Percentiles rank a stretch among this genome's conserved stretches.
phyloP scores from a whole-genome alignment of 2,113 vertebrate genomes.

The Heterotis niloticus region DNA sequence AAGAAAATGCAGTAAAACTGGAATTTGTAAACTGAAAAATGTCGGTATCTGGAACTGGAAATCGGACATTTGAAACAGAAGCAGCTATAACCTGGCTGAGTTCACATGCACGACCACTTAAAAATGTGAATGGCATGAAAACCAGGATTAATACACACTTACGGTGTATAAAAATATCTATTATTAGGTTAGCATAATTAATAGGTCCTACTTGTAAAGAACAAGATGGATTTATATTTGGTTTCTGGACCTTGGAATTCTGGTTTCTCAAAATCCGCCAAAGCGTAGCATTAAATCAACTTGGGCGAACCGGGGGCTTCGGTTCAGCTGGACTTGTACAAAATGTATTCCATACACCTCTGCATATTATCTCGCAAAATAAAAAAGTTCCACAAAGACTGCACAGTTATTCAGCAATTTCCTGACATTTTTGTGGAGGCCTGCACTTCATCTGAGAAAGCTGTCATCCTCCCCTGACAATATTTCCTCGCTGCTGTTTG shows the following conservation, averaged over 20 bases:
- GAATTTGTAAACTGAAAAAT: too few relatives aligned
- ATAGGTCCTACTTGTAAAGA: neutral
- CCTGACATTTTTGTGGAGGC: slow-evolving; percentile 49
- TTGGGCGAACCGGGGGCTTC: slow-evolving; percentile 35
- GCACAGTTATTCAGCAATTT: slow-evolving; percentile 52
- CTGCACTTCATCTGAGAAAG: slow-evolving; percentile 57
- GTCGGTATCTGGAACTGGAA: too few relatives aligned
- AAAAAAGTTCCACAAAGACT: slow-evolving; percentile 43
- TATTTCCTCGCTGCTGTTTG: slow-evolving; percentile 31
- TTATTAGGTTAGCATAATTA: neutral
- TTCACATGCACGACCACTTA: too few relatives aligned
- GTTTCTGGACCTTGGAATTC: slow-evolving; percentile 31
- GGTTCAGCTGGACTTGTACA: slow-evolving; percentile 38
- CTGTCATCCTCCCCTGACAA: slow-evolving; percentile 40
- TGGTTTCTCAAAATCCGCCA: slow-evolving; percentile 55
- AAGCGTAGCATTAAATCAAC: slow-evolving; percentile 41
- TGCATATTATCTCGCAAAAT: slow-evolving; percentile 46
- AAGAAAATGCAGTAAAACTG: too few relatives aligned
- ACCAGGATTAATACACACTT: too few relatives aligned
- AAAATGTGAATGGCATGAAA: too few relatives aligned
- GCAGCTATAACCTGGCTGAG: too few relatives aligned
- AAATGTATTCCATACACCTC: slow-evolving; percentile 54
- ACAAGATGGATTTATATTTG: neutral
- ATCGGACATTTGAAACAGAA: too few relatives aligned
- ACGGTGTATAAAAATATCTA: too few relatives aligned